A percentile compares a stretch with the other conserved stretches of the same genome.
Evolutionary conservation across 2,888 invertebrate genomes (phyloP).

Genomic region (Scaeva pyrastri): DNA sequence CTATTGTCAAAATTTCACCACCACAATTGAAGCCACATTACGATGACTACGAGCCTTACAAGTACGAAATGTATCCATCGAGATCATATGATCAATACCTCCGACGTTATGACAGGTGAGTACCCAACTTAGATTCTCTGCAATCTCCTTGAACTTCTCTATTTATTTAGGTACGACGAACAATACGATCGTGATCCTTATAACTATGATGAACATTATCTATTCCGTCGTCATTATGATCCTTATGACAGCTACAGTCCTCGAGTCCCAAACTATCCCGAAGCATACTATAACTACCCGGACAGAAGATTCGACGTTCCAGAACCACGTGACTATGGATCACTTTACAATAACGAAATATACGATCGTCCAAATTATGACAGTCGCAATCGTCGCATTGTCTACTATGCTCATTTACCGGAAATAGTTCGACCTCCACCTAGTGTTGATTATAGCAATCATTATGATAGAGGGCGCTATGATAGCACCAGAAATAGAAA

Average conservation of each 20-base stretch:
- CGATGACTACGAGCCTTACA: conserved; percentile 77
- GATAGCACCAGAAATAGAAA: conserved; percentile 68
- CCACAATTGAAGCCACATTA: conserved; percentile 73
- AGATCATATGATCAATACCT: conserved; percentile 83
- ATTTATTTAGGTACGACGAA: conserved; percentile 80
- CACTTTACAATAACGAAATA: conserved; percentile 80
- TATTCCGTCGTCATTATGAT: conserved; percentile 82
- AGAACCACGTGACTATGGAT: conserved; percentile 80
- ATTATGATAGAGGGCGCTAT: conserved; percentile 78
- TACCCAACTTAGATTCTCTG: neutral
- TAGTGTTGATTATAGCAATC: conserved; percentile 83
- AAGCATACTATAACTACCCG: conserved; percentile 82
- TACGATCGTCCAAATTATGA: conserved; percentile 80
- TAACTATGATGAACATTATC: conserved; percentile 81
- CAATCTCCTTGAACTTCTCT: neutral
- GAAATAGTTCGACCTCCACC: conserved; percentile 88
- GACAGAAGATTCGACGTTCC: conserved; percentile 83
- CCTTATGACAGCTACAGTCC: conserved; percentile 83
- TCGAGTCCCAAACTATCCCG: conserved; percentile 81
- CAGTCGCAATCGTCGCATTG: conserved; percentile 84
- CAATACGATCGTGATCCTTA: conserved; percentile 82
- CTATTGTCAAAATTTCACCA: conserved; percentile 75
- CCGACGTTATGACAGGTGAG: conserved; percentile 83
- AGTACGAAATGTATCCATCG: conserved; percentile 81
- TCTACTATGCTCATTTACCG: conserved; percentile 89